Conservation (phyloP, 2,797 vertebrate species). For the Danio jaintianensis region DNA sequence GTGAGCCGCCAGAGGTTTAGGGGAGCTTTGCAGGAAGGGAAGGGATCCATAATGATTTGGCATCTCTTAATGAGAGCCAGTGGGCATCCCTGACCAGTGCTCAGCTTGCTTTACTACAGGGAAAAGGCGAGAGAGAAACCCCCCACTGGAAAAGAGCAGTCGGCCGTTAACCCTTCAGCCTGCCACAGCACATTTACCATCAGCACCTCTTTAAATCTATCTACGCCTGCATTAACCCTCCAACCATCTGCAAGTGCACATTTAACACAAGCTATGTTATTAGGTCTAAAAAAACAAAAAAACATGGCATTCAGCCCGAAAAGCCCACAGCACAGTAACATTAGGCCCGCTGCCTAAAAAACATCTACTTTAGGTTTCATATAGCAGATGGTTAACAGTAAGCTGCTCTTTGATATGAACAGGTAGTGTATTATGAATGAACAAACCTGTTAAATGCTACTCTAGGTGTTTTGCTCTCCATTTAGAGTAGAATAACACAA, state of each 20-base stretch:
- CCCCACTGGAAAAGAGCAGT: slow-evolving; percentile 54
- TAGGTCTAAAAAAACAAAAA: background rate
- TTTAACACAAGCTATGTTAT: slow-evolving; percentile 35
- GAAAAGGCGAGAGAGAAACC: slow-evolving; percentile 41
- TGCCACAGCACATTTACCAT: slow-evolving; percentile 55
- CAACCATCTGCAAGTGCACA: slow-evolving; percentile 13
- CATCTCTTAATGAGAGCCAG: slow-evolving; percentile 60
- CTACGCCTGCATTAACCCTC: slow-evolving; percentile 46
- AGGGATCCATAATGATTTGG: slow-evolving; percentile 66
- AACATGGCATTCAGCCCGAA: slow-evolving; percentile 12
- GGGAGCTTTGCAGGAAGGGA: slow-evolving; percentile 36
- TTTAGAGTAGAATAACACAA: too few species aligned
- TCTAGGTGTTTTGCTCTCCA: background rate
- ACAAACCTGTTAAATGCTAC: background rate
- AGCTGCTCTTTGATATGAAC: background rate
- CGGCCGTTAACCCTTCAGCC: slow-evolving; percentile 50
- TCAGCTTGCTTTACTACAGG: slow-evolving; percentile 38
- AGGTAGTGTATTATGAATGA: background rate
- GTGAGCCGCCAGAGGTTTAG: slow-evolving; percentile 56
- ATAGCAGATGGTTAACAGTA: background rate
- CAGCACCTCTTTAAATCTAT: slow-evolving; percentile 46
- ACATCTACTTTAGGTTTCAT: background rate
- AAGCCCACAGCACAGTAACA: background rate
- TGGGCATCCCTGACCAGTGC: slow-evolving; percentile 53
- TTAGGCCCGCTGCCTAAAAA: background rate